Conservation (phyloP, 2,888 invertebrate species). For the Trachelus troglodyta region DNA sequence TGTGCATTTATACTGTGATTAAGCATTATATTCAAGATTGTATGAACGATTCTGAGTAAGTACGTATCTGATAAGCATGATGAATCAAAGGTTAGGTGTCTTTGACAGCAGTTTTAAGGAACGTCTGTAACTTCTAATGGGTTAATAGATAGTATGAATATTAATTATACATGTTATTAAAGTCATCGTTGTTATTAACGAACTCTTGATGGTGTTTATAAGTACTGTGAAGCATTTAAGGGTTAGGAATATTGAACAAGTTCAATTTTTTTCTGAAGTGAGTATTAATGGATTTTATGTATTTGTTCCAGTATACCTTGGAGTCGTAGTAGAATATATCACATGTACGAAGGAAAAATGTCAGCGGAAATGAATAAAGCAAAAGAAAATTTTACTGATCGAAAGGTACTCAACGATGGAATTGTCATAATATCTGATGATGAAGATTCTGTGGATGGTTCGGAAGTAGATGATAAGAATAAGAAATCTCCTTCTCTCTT, state of each 20-base stretch:
- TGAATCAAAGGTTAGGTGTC: background rate
- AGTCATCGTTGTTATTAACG: background rate
- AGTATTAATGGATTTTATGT: background rate
- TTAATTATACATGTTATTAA: background rate
- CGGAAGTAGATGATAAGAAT: background rate
- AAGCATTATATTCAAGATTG: background rate
- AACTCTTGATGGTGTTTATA: background rate
- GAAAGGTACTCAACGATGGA: background rate
- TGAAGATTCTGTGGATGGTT: background rate
- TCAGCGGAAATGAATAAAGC: background rate
- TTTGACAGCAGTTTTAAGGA: background rate
- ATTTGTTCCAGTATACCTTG: background rate
- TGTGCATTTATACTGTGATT: constrained; percentile 9
- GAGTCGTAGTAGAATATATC: background rate
- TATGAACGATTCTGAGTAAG: constrained; percentile 9
- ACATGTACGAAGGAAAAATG: background rate
- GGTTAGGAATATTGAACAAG: background rate
- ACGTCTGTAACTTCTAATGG: background rate
- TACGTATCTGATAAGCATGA: background rate
- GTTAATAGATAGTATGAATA: background rate
- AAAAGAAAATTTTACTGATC: background rate
- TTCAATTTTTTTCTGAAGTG: background rate
- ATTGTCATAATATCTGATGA: background rate
- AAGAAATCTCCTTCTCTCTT: background rate
- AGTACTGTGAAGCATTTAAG: background rate